A percentile compares a stretch with the other conserved stretches of the same genome.
Conservation (phyloP, 2,888 invertebrate species). For the Loripinus fragilis region DNA sequence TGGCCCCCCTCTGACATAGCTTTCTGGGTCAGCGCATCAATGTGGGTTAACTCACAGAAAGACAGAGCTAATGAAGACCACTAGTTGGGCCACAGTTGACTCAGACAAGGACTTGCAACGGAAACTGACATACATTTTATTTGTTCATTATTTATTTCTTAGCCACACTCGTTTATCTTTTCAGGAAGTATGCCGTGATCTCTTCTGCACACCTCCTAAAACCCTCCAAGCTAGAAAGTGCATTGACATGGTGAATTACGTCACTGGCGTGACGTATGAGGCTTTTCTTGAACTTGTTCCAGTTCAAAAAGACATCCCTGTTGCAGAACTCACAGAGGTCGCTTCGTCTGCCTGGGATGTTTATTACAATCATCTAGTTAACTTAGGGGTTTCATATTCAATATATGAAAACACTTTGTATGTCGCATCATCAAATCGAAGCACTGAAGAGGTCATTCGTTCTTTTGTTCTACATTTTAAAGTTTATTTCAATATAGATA, state of each 20-base stretch:
- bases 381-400: neutral
- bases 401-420: slow-evolving; percentile 1
- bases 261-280: slow-evolving; percentile 29
- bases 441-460: neutral
- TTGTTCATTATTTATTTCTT: too few relatives aligned
- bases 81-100: too few relatives aligned
- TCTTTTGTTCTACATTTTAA: neutral
- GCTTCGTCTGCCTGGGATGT: neutral
- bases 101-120: too few relatives aligned
- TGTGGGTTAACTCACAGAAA: too few relatives aligned
- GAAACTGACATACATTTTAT: too few relatives aligned
- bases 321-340: neutral
- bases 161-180: too few relatives aligned
- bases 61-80: too few relatives aligned
- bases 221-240: slow-evolving; percentile 15
- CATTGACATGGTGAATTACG: slow-evolving; percentile 15
- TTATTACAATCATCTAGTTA: neutral
- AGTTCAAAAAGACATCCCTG: neutral
- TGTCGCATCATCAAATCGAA: neutral
- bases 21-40: too few relatives aligned
- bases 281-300: slow-evolving; percentile 29
- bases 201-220: slow-evolving; percentile 34
- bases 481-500: neutral
- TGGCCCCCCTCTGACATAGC: too few relatives aligned
- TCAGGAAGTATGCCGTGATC: slow-evolving; percentile 37